A percentile compares a stretch with the other conserved stretches of the same genome.
These are phyloP conservation scores for Azorinus chamasolen DNA, from an alignment of 2,888 invertebrate genomes.

Conservation along the genomic window DNA sequence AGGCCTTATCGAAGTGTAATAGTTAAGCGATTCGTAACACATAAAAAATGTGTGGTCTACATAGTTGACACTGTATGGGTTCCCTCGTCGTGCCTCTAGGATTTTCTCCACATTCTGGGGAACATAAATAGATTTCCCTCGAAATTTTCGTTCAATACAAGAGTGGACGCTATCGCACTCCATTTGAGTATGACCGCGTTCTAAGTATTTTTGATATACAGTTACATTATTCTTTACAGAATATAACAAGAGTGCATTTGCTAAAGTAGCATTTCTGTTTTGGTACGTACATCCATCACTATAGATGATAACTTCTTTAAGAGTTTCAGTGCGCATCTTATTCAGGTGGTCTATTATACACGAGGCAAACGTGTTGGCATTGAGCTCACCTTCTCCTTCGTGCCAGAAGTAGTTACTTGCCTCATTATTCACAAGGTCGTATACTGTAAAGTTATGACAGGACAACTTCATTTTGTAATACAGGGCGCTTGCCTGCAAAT, in stretches of 20 bases:
- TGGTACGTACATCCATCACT: too few relatives aligned
- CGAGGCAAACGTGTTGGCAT: slow-evolving; percentile 27
- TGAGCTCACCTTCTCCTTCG: slow-evolving; percentile 42
- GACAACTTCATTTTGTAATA: slow-evolving; percentile 62
- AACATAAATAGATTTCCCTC: slow-evolving; percentile 34
- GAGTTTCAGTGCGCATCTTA: neutral
- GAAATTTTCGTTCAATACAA: slow-evolving; percentile 47
- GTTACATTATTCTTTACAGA: neutral
- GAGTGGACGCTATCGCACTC: slow-evolving; percentile 60
- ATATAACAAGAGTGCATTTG: slow-evolving; percentile 29
- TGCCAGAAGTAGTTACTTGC: slow-evolving; percentile 59
- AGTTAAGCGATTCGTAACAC: slow-evolving; percentile 16
- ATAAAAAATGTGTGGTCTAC: slow-evolving; percentile 34
- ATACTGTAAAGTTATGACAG: slow-evolving; percentile 58
- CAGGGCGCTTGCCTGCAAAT: slow-evolving; percentile 39
- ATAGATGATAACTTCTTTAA: slow-evolving; percentile 40
- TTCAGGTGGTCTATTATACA: neutral
- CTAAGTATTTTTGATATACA: slow-evolving; percentile 33
- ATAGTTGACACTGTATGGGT: slow-evolving; percentile 34
- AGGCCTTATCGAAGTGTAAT: slow-evolving; percentile 40
- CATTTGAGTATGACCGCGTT: slow-evolving; percentile 53
- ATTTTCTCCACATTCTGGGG: slow-evolving; percentile 41
- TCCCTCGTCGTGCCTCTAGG: slow-evolving; percentile 30
- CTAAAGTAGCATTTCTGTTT: slow-evolving; percentile 39
- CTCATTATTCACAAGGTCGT: slow-evolving; percentile 24